A percentile compares a stretch with the other conserved stretches of the same genome.
phyloP scores from a whole-genome alignment of 1,140 invertebrate species.

The Aphelinus certus region DNA sequence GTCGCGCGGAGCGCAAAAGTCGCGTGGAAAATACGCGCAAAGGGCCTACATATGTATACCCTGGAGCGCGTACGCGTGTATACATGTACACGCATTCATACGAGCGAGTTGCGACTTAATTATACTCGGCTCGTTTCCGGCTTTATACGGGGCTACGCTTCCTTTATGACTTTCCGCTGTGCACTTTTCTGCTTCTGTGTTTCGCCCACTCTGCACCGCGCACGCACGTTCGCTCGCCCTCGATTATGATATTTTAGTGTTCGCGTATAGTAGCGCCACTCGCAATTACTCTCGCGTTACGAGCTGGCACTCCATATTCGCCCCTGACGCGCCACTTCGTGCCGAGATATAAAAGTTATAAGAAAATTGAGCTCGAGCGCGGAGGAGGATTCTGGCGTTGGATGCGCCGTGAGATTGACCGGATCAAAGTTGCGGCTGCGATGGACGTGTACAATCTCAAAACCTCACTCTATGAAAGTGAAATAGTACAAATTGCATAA shows the following conservation, averaged over 20 bases:
- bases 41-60: neutral
- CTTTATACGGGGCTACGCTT: conserved; percentile 4
- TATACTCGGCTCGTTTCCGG: conserved; percentile 29
- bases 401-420: too few species aligned
- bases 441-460: too few species aligned
- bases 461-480: too few species aligned
- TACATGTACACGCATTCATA: neutral
- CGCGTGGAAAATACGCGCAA: conserved; percentile 9
- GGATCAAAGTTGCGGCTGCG: too few species aligned
- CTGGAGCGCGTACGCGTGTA: neutral
- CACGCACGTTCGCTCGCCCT: neutral
- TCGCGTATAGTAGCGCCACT: neutral
- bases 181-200: neutral
- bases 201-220: neutral
- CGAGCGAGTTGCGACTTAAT: conserved; percentile 17
- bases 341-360: too few species aligned
- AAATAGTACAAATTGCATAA: too few species aligned
- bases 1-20: neutral
- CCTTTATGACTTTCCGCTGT: conserved; percentile 33
- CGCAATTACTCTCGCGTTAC: too few species aligned
- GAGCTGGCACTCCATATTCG: too few species aligned
- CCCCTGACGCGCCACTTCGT: too few species aligned
- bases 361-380: too few species aligned
- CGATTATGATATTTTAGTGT: conserved; percentile 11
- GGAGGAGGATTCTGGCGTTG: too few species aligned